Conservation (phyloP, 2,797 vertebrate genomes). For the Fistularia tabacaria region DNA sequence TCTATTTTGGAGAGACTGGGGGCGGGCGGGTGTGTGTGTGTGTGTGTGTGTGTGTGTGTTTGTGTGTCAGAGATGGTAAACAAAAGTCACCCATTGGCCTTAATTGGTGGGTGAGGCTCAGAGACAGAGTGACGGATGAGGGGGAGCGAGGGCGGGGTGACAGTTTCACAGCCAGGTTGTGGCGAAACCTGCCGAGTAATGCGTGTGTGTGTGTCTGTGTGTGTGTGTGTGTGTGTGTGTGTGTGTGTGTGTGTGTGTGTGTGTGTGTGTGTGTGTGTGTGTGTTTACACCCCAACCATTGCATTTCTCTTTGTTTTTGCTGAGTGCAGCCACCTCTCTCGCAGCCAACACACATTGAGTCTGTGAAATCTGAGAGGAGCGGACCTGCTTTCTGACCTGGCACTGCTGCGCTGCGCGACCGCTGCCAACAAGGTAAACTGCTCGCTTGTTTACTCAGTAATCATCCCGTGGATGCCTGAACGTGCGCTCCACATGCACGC, state of each 20-base stretch:
- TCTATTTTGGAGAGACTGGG: constrained; percentile 10
- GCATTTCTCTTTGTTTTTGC: neutral
- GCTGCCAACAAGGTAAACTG: neutral
- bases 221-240: too few relatives aligned
- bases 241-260: too few relatives aligned
- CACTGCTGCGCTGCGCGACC: neutral
- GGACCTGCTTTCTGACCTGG: neutral
- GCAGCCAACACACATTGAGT: too few relatives aligned
- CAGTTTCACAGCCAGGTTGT: constrained; percentile 24
- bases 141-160: constrained; percentile 10
- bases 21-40: too few relatives aligned
- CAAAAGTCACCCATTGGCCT: constrained; percentile 37
- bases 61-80: constrained; percentile 34
- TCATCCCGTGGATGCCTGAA: neutral
- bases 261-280: too few relatives aligned
- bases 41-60: too few relatives aligned
- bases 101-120: constrained; percentile 1
- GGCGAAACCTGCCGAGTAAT: constrained; percentile 15
- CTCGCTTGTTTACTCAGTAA: constrained; percentile 1
- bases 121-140: constrained; percentile 14
- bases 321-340: too few relatives aligned
- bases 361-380: neutral
- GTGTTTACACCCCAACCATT: too few relatives aligned
- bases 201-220: too few relatives aligned
- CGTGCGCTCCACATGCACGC: too few relatives aligned